Percentiles rank a stretch among this genome's conserved stretches.
Conservation (phyloP, 2,113 vertebrate species). For the Oreochromis aureus region DNA sequence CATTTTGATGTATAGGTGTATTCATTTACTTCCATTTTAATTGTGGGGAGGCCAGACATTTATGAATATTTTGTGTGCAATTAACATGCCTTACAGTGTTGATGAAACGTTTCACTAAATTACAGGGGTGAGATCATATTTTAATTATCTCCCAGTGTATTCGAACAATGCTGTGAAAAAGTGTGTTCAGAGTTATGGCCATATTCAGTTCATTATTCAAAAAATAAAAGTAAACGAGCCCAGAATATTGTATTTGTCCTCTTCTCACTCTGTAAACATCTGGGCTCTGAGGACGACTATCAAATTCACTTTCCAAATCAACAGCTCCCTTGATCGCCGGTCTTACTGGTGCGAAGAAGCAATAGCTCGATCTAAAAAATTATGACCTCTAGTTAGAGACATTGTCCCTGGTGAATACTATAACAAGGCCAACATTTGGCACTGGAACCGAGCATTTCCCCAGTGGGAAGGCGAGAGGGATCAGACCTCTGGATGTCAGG, state of each 20-base stretch:
- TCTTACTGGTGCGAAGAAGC: not conserved
- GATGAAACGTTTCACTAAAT: conserved; percentile 46
- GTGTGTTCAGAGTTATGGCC: not conserved
- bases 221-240: not conserved
- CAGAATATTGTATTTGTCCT: not conserved
- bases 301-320: not conserved
- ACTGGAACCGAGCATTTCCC: conserved; percentile 11
- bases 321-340: not conserved
- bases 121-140: conserved; percentile 44
- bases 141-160: conserved; percentile 57
- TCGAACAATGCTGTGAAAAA: conserved; percentile 3
- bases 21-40: conserved; percentile 42
- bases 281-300: not conserved
- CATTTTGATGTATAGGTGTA: conserved; percentile 57
- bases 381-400: conserved; percentile 28
- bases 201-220: not conserved
- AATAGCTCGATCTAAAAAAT: conserved; percentile 30
- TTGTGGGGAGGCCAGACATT: conserved; percentile 44
- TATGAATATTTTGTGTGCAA: conserved; percentile 60
- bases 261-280: not conserved
- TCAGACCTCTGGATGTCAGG: conserved; percentile 34
- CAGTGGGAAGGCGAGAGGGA: conserved; percentile 16
- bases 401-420: conserved; percentile 5
- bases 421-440: conserved; percentile 53
- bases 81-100: conserved; percentile 33